Evolutionary conservation across 2,797 vertebrate species (phyloP).

Genomic region (Rallus crepitans): DNA sequence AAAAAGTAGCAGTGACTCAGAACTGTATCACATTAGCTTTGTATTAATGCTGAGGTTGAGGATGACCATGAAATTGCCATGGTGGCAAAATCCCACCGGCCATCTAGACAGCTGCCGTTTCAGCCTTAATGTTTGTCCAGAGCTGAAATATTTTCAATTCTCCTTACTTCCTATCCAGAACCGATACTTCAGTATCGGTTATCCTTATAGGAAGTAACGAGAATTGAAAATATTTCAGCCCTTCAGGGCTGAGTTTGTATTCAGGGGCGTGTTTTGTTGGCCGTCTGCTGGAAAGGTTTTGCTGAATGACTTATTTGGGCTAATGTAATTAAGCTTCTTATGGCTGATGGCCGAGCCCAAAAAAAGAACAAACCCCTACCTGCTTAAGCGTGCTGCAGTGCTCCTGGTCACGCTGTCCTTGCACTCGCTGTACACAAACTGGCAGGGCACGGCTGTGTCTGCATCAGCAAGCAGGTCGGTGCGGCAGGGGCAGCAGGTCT

Average conservation of each 20-base stretch:
- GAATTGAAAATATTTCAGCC: no score
- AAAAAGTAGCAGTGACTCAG: constrained; percentile 9
- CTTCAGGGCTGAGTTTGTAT: constrained; percentile 3
- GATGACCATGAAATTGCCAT: background rate
- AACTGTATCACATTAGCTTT: background rate
- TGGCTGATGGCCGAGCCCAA: background rate
- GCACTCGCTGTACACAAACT: fast-evolving
- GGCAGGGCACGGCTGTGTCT: background rate
- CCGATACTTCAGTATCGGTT: background rate
- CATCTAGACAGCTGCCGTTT: background rate
- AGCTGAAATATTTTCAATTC: constrained; percentile 15
- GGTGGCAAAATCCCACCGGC: background rate
- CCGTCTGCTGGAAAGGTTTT: background rate
- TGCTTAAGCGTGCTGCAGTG: background rate
- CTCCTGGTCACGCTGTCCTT: background rate
- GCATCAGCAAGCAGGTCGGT: background rate
- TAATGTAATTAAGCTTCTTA: constrained; percentile 51
- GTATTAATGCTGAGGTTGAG: background rate
- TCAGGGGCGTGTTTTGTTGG: background rate
- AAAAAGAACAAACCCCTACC: background rate
- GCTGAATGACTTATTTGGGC: constrained; percentile 31
- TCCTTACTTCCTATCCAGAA: background rate
- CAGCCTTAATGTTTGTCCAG: background rate
- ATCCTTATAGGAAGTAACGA: no score
- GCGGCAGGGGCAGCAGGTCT: fast-evolving